Evolutionary conservation across 64 coral and sea anemone species (phyloP).

Genomic region (Montipora cactus): DNA sequence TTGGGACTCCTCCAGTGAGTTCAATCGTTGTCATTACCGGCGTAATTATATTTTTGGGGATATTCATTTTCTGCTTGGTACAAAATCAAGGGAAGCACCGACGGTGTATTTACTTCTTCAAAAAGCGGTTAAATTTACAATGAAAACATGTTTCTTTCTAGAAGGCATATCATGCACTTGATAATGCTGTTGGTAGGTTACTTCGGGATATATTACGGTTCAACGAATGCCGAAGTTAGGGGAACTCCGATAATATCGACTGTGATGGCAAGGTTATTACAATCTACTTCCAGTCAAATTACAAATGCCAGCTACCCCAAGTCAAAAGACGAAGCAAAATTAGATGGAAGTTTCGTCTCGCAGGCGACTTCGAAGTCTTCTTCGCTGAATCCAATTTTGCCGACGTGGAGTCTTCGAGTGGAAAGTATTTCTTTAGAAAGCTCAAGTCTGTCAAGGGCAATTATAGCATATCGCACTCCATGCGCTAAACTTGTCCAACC

Average conservation of each 20-base stretch:
- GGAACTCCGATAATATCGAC: slow-evolving; percentile 3
- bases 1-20: background rate
- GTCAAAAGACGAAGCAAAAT: background rate
- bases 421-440: background rate
- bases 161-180: background rate
- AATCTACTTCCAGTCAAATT: background rate
- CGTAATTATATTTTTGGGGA: background rate
- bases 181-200: background rate
- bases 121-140: background rate
- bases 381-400: background rate
- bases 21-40: background rate
- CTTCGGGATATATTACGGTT: background rate
- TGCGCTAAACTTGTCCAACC: background rate
- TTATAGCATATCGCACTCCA: no score
- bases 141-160: slow-evolving; percentile 3
- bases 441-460: background rate
- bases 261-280: background rate
- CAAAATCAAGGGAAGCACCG: background rate
- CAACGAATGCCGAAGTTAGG: background rate
- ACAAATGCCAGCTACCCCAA: background rate
- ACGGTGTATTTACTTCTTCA: no score
- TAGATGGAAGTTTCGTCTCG: background rate
- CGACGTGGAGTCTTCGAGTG: background rate
- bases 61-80: background rate
- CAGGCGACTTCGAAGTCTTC: background rate